These are phyloP conservation scores for Gonocerus acuteangulatus DNA, from an alignment of 2,888 invertebrate species.

Conservation along the genomic window DNA sequence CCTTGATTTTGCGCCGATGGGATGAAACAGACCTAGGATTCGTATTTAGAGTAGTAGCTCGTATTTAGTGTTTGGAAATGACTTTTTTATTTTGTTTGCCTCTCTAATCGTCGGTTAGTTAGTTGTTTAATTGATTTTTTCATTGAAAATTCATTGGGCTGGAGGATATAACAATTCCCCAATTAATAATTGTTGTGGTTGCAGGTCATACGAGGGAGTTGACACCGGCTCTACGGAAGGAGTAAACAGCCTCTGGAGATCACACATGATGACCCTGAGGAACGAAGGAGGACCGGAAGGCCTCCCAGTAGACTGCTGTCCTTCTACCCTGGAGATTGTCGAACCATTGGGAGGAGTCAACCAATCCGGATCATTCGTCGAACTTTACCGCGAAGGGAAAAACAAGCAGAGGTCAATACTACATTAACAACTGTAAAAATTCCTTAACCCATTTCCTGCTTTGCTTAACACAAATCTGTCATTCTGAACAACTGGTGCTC, in stretches of 20 bases:
- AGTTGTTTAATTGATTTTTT: no score
- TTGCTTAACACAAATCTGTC: not conserved
- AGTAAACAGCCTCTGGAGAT: slow-evolving; percentile 45
- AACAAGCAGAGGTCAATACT: slow-evolving; percentile 51
- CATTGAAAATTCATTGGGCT: no score
- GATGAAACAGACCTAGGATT: no score
- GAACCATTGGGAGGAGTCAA: slow-evolving; percentile 70
- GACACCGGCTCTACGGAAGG: slow-evolving; percentile 33
- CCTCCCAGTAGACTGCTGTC: slow-evolving; percentile 67
- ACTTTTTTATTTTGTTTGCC: no score
- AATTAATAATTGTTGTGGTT: no score
- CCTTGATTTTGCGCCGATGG: no score
- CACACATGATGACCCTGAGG: slow-evolving; percentile 58
- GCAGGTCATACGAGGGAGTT: slow-evolving; percentile 37
- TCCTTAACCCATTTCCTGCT: not conserved
- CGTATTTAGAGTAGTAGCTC: no score
- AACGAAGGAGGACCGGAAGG: slow-evolving; percentile 49
- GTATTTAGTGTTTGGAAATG: no score
- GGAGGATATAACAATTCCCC: no score
- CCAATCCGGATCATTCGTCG: slow-evolving; percentile 60
- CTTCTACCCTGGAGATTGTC: slow-evolving; percentile 66
- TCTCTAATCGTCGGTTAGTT: no score
- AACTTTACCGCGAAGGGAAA: slow-evolving; percentile 64
- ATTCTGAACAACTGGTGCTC: no score
- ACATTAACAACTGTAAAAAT: not conserved